Evolutionary conservation across 2,888 invertebrate genomes (phyloP), one percentile per base, ranked within the genome.

Genomic region (Phaonia tiefii): DNA sequence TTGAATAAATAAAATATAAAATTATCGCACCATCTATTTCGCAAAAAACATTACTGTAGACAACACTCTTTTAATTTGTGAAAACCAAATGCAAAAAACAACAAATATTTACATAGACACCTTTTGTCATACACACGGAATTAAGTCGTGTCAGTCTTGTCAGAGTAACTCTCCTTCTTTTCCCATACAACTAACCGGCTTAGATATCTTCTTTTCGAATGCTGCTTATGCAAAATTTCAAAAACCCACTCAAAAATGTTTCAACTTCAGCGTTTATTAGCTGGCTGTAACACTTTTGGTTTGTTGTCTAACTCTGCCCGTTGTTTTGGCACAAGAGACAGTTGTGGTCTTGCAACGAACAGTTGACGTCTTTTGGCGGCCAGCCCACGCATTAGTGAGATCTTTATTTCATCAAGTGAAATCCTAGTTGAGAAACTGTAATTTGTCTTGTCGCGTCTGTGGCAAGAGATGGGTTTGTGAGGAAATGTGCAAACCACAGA

Each of bases 391-490:
- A 63, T 63, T 63, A 39, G 20, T 20, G 20, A 63, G 63, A 63
- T 63, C 63, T 63, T 63, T 63, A 63, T 63, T 63, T 66, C 76
- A 74, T 72, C 75, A 81, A 81, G 75, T 75, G 75, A 81, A 81
- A 75, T 75, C 78, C 81, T 74, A 81, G 72, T 79, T 81, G 67
- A 71, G 67, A 75, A 63, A 63, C 22, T 75, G 65, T 81, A 81
- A 81, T 81, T 81, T 81, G 81, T 81, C 81, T 81, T 81, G 56
- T 75, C 69, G 39, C 66, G 51, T 72, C 42, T 17, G 39, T 22
- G 51, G 8, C 65, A 65, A 54, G 69, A 75, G 78, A 75, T 78
- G 74, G 22, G 49, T 67, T 78, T 66, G 65, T 58, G 39, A 25
- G 1, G 66, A 67, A 71, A 74, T 39, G 71, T 74, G 72, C 66